phyloP scores from a whole-genome alignment of 2,113 vertebrate genomes.

The Dolichallabes microphthalmus region DNA sequence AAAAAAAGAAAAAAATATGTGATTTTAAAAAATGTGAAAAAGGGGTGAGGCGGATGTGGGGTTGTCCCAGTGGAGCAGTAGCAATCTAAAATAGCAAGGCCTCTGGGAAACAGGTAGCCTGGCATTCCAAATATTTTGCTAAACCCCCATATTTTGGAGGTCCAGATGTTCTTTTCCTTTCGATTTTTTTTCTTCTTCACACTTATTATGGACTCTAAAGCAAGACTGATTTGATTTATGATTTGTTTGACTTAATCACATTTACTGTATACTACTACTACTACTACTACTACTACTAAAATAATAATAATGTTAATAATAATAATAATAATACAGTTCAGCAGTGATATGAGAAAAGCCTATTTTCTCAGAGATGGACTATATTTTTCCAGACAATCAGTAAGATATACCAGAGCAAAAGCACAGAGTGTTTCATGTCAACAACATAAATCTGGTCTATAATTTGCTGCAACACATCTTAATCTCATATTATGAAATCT shows the following conservation, averaged over 20 bases:
- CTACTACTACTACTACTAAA: too few species aligned
- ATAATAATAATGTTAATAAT: not conserved
- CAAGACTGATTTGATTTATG: not conserved
- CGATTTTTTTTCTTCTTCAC: not conserved
- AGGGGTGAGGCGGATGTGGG: too few species aligned
- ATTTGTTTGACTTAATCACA: slow-evolving; percentile 8
- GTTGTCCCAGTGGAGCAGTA: too few species aligned
- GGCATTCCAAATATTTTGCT: not conserved
- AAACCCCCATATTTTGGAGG: not conserved
- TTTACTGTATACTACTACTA: not conserved
- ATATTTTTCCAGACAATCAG: not conserved
- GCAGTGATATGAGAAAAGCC: not conserved
- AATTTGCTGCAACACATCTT: not conserved
- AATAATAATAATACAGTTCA: not conserved
- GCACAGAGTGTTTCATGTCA: not conserved
- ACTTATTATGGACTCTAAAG: not conserved
- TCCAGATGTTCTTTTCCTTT: not conserved
- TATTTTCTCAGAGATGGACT: too few species aligned
- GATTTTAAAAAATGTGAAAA: too few species aligned
- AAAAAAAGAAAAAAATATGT: too few species aligned
- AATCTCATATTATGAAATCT: slow-evolving; percentile 10
- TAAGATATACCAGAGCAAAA: not conserved
- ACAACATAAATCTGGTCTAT: not conserved
- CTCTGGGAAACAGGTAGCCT: not conserved
- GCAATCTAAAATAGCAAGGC: too few species aligned